Base-by-base conservation (phyloP, 2,888 invertebrate genomes). In the Drosophila limbata region DNA sequence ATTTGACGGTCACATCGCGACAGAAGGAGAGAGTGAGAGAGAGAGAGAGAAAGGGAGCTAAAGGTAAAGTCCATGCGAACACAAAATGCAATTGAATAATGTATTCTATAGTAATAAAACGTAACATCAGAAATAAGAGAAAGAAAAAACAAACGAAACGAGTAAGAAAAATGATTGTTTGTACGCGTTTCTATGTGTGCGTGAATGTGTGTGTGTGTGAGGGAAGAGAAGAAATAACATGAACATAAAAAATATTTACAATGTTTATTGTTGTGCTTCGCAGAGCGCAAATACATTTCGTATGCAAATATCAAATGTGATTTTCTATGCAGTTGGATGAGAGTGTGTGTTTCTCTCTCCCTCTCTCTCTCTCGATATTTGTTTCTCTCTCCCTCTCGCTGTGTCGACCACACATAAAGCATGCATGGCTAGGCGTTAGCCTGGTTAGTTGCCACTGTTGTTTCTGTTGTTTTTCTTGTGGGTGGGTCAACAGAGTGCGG, bases 251-350 rank as follows among this genome's bases (percentile, higher is more conserved):
- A 76, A 77, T 86, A 86, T 88, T 81, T 87, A 81, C 89, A 85
- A 84, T 85, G 88, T 85, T 85, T 89, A 88, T 81, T 84, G 89
- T 81, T 89, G 85, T 89, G 89, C 89, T 89, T 84, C 79, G 73
- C 63, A 69, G 89, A 85, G 85, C 85, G 66, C 82, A 85, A 89
- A 87, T 76, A 81, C 79, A 89, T 89, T 87, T 89, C 75, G 65
- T 71, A 85, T 85, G 89, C 84, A 85, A 89, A 89, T 82, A 85
- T 77, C 53, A 76, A 84, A 84, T 84, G 81, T 81, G 89, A 84
- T 73, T 84, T 73, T 69, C 71, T 76, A 80, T 84, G 84, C 80
- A 83, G 73, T 75, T 67, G 60, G 52, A 37, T 59, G 62, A 31
- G 39, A n/a, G 11, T 39, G 42, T 21, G 56, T 56, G 42, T 53